Evolutionary conservation across 2,113 vertebrate species (phyloP).

Genomic region (Oceanites oceanicus): DNA sequence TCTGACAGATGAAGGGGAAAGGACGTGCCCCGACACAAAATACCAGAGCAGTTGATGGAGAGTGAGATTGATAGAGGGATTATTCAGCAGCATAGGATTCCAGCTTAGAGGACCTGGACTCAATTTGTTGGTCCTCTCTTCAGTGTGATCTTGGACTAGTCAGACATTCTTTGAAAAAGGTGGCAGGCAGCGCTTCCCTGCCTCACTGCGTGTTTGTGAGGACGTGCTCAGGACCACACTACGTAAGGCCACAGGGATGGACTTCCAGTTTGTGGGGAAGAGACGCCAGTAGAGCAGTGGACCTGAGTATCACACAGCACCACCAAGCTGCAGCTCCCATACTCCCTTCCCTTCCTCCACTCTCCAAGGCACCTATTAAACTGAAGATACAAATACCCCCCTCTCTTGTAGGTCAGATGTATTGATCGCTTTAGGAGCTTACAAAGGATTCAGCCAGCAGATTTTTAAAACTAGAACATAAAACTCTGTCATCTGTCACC

Average conservation of each 20-base stretch:
- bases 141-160: not conserved
- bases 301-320: not conserved
- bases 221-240: not conserved
- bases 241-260: accelerated
- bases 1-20: not conserved
- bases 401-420: not conserved
- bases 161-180: not conserved
- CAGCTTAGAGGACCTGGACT: not conserved
- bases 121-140: not conserved
- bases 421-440: not conserved
- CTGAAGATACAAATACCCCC: not conserved
- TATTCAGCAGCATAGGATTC: not conserved
- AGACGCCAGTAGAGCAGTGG: not conserved
- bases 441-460: not conserved
- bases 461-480: not conserved
- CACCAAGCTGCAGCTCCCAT: not conserved
- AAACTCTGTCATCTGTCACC: not conserved
- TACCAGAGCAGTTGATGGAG: not conserved
- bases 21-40: not conserved
- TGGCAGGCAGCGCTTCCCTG: not conserved
- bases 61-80: not conserved
- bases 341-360: not conserved
- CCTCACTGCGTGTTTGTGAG: accelerated
- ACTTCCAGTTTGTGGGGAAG: not conserved
- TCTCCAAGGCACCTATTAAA: not conserved